Base-by-base conservation (phyloP, 2,888 invertebrate species). In the Colletes collaris region DNA sequence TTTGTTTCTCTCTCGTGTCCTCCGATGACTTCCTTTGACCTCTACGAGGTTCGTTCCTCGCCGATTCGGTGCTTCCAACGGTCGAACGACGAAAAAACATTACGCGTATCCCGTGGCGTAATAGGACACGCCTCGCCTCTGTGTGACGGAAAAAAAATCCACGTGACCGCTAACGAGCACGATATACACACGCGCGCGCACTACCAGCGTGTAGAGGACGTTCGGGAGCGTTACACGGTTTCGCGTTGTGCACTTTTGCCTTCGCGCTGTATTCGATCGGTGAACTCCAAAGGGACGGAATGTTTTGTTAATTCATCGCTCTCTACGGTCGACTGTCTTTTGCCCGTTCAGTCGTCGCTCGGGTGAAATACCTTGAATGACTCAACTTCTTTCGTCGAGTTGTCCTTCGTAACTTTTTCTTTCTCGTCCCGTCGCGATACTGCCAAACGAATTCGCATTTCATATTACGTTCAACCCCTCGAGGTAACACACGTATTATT, bases 101-200 rank as follows among this genome's bases (percentile, higher is more conserved):
- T 19, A 55, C 73, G 49, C 73, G 60, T 60, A 73, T 49, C 6
- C 50, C 53, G 62, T 11, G 52, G 62, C 50, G 76, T 67, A 64
- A 27, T 27, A 27, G 27, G 27, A 76, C 73, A 37, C 37, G 75
- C 58, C 40, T 40, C 46, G 55, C 49, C 55, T 5, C 10, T 16
- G 50, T 65, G 44, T 37, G 50, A 27, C 11, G 55, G 52, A 56
- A 64, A 76, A 16, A 78, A 63, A 44, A 50, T 64, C 27, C 27
- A 65, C 78, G 60, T 65, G 69, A 62, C 60, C 68, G 37, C 59
- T 78, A 76, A 78, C 67, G 66, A 68, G 75, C 68, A 19, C 52
- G 46, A 16, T 37, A 52, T 46, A 58, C 59, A 67, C 52, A 46
- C 46, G 50, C 27, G 27, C 27, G 27, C 27, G 27, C 27, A 2